phyloP scores from a whole-genome alignment of 2,888 invertebrate species.

The Drosophila greeni region DNA sequence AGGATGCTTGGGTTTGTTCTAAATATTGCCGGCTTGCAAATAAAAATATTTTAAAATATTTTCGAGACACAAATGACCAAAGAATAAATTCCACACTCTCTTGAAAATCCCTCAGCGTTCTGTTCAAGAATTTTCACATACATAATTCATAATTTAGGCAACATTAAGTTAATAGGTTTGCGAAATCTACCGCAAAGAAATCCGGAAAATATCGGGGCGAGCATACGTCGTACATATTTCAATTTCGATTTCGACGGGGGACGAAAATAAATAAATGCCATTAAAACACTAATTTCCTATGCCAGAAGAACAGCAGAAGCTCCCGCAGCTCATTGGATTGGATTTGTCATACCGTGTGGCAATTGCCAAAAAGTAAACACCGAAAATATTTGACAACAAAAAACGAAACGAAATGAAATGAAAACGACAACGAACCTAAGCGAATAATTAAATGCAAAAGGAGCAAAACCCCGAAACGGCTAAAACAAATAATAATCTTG shows the following conservation, averaged over 20 bases:
- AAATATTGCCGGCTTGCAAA: background rate
- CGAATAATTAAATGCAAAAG: conserved; percentile 48
- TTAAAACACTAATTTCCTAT: conserved; percentile 38
- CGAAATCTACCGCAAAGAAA: conserved; percentile 25
- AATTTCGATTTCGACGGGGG: conserved; percentile 28
- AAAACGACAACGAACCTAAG: conserved; percentile 27
- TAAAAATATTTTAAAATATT: background rate
- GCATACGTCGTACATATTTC: conserved; percentile 27
- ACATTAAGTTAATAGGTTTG: conserved; percentile 38
- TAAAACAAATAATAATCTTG: conserved; percentile 21
- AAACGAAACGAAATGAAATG: background rate
- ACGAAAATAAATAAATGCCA: conserved; percentile 39
- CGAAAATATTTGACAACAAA: conserved; percentile 33
- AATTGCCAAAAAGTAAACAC: conserved; percentile 61
- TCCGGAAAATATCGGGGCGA: conserved; percentile 18
- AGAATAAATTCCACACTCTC: conserved; percentile 1
- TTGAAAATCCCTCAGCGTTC: background rate
- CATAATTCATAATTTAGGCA: conserved; percentile 18
- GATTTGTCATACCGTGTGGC: conserved; percentile 47
- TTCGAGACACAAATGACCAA: background rate
- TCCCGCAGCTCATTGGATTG: conserved; percentile 21
- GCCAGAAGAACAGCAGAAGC: conserved; percentile 24
- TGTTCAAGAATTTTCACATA: conserved; percentile 1
- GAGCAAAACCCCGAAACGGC: conserved; percentile 38
- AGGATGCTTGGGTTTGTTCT: background rate